phyloP scores from a whole-genome alignment of 37 sponge, comb jelly and placozoan species.

The Ianthella basta region DNA sequence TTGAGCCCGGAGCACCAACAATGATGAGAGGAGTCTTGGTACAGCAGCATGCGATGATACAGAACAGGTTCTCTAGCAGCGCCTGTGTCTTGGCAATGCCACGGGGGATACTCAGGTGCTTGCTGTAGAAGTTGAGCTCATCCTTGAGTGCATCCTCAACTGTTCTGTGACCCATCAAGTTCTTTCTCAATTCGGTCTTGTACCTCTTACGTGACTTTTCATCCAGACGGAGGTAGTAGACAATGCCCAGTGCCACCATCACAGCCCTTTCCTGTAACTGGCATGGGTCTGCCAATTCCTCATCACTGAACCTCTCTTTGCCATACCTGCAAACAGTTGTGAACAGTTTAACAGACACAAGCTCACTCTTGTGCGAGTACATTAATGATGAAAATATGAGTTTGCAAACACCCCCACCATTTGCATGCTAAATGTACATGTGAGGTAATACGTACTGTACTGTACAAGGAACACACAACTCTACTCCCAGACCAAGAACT shows the following conservation, averaged over 20 bases:
- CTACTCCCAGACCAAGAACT: too few relatives aligned
- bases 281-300: background rate
- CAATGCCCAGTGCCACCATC: slow-evolving; percentile 55
- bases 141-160: background rate
- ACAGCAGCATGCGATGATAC: slow-evolving; percentile 78
- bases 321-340: slow-evolving; percentile 1
- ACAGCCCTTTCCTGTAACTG: slow-evolving; percentile 33
- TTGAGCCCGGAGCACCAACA: slow-evolving; percentile 90
- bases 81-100: slow-evolving; percentile 91
- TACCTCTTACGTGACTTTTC: background rate
- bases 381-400: too few relatives aligned
- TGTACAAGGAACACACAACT: too few relatives aligned
- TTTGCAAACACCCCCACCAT: too few relatives aligned
- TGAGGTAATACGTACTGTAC: too few relatives aligned
- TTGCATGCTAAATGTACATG: too few relatives aligned
- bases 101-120: slow-evolving; percentile 58
- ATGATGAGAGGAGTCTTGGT: slow-evolving; percentile 88
- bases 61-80: slow-evolving; percentile 91
- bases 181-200: background rate
- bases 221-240: slow-evolving; percentile 69
- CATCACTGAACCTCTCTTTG: background rate
- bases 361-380: too few relatives aligned
- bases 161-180: too few relatives aligned
- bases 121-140: slow-evolving; percentile 62
- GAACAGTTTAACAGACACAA: too few relatives aligned